A percentile compares a stretch with the other conserved stretches of the same genome.
phyloP scores from a whole-genome alignment of 2,888 invertebrate species.

The Drosophila fulvimacula region DNA sequence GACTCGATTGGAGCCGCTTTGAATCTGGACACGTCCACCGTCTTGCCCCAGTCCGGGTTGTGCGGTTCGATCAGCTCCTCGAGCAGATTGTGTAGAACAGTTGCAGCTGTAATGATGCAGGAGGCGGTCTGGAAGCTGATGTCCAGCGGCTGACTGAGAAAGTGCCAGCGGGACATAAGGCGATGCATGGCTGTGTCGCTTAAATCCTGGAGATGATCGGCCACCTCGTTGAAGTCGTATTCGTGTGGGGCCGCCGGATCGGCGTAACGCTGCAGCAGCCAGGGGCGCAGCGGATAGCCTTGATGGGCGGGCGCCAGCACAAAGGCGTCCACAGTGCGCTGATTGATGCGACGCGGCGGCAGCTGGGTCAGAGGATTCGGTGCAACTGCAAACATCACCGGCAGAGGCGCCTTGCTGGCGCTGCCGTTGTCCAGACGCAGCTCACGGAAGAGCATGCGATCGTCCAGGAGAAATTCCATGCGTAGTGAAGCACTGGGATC shows the following conservation, averaged over 20 bases:
- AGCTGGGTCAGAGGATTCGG: slow-evolving; percentile 70
- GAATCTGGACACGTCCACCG: slow-evolving; percentile 64
- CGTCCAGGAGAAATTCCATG: slow-evolving; percentile 81
- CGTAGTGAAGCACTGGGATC: slow-evolving; percentile 63
- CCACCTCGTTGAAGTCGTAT: slow-evolving; percentile 80
- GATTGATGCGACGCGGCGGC: slow-evolving; percentile 60
- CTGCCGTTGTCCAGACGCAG: slow-evolving; percentile 66
- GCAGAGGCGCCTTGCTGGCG: slow-evolving; percentile 45
- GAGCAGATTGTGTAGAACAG: slow-evolving; percentile 81
- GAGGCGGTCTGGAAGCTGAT: slow-evolving; percentile 81
- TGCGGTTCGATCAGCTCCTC: slow-evolving; percentile 80
- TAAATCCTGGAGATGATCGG: slow-evolving; percentile 78
- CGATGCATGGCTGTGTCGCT: slow-evolving; percentile 81
- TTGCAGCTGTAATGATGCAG: slow-evolving; percentile 81
- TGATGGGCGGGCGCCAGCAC: slow-evolving; percentile 71
- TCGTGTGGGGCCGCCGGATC: slow-evolving; percentile 77
- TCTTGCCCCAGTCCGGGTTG: slow-evolving; percentile 77
- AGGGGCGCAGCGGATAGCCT: slow-evolving; percentile 79
- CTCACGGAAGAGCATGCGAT: slow-evolving; percentile 81
- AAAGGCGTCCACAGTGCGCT: slow-evolving; percentile 70
- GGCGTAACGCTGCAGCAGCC: slow-evolving; percentile 80
- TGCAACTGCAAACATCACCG: slow-evolving; percentile 65
- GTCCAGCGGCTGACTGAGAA: slow-evolving; percentile 77
- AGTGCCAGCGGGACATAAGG: slow-evolving; percentile 82
- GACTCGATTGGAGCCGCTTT: slow-evolving; percentile 17